Conservation (phyloP, 2,888 invertebrate species). For the Drosophila macrothrix region DNA sequence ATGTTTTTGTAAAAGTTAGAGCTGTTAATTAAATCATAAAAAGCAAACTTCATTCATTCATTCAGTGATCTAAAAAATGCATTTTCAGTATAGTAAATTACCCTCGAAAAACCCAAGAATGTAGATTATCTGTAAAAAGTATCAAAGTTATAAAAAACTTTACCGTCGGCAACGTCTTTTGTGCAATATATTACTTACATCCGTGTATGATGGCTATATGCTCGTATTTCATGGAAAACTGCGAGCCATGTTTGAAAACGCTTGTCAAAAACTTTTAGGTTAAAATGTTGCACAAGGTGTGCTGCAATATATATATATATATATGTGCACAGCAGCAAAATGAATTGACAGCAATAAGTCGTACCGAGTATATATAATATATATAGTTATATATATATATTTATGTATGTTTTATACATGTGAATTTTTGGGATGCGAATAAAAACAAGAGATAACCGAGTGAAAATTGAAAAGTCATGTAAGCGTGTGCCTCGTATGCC, state of each 20-base stretch:
- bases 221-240: constrained; percentile 50
- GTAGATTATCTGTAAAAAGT: constrained; percentile 58
- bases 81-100: constrained; percentile 37
- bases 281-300: constrained; percentile 35
- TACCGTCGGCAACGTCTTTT: constrained; percentile 24
- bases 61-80: neutral
- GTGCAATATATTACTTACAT: constrained; percentile 11
- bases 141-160: constrained; percentile 54
- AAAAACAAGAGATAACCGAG: constrained; percentile 32
- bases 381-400: constrained; percentile 10
- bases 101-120: constrained; percentile 35
- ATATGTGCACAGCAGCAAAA: constrained; percentile 16
- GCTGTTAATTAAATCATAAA: constrained; percentile 9
- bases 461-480: constrained; percentile 72
- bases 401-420: constrained; percentile 18
- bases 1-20: neutral
- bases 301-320: too few relatives aligned
- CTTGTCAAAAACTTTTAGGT: constrained; percentile 67
- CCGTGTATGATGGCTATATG: constrained; percentile 20
- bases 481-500: constrained; percentile 13
- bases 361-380: constrained; percentile 30
- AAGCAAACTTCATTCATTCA: neutral
- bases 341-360: constrained; percentile 54
- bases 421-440: constrained; percentile 29
- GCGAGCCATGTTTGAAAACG: constrained; percentile 61